Percentiles rank a stretch among this genome's conserved stretches.
Evolutionary conservation across 2,113 vertebrate genomes (phyloP).

Genomic region (Semnornis frantzii): DNA sequence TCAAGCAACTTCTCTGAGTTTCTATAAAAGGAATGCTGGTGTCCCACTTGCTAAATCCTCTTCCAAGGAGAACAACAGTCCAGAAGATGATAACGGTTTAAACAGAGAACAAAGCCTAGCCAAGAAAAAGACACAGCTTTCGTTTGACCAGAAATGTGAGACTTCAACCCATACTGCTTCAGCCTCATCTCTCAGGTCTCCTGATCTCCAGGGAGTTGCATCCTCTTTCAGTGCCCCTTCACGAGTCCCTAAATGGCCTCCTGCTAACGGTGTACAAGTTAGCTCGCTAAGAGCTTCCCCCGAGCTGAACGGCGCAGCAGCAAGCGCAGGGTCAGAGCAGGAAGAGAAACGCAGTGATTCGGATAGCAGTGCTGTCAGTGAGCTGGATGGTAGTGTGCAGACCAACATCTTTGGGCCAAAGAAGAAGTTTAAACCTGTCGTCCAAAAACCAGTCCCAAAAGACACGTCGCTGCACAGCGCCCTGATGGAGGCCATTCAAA

Average conservation of each 20-base stretch:
- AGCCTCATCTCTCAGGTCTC: neutral
- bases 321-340: neutral
- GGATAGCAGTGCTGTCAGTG: neutral
- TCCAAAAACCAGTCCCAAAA: constrained; percentile 82
- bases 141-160: neutral
- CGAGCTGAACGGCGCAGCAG: neutral
- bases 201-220: neutral
- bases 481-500: constrained; percentile 94
- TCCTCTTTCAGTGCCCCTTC: neutral
- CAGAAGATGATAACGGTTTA: constrained; percentile 9
- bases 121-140: neutral
- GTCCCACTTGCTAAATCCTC: neutral
- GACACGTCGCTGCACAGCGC: constrained; percentile 86
- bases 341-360: constrained; percentile 11
- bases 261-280: neutral
- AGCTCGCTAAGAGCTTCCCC: neutral
- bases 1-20: neutral
- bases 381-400: constrained; percentile 16
- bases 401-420: constrained; percentile 87
- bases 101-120: constrained; percentile 9
- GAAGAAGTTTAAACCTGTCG: constrained; percentile 88
- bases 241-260: constrained; percentile 15
- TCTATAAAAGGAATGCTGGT: constrained; percentile 26
- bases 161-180: neutral
- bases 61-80: neutral